Evolutionary conservation across 2,888 invertebrate genomes (phyloP).

Genomic region (Tiliacea aurago): DNA sequence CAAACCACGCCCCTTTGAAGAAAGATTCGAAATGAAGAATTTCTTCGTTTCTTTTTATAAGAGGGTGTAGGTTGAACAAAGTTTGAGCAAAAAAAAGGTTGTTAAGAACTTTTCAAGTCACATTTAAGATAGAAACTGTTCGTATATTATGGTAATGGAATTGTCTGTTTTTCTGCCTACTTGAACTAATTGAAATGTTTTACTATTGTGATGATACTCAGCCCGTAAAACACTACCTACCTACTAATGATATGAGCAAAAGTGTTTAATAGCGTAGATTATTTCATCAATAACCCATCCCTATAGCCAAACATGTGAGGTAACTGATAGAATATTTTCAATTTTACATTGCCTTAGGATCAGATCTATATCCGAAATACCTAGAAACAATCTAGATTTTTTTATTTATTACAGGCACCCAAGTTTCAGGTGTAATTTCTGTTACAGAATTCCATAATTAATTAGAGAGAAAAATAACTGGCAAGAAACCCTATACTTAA

Average conservation of each 20-base stretch:
- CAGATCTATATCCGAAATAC: not conserved
- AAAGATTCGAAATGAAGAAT: conserved; percentile 5
- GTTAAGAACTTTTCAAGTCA: conserved; percentile 41
- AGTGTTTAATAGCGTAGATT: too few species aligned
- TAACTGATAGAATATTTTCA: too few species aligned
- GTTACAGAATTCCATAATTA: too few species aligned
- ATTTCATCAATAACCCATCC: too few species aligned
- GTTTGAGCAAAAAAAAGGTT: conserved; percentile 34
- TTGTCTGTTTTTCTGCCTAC: conserved; percentile 20
- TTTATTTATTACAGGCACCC: not conserved
- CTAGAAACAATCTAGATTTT: not conserved
- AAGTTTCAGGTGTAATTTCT: too few species aligned
- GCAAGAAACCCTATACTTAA: not conserved
- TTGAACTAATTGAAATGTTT: conserved; percentile 16
- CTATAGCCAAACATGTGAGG: too few species aligned
- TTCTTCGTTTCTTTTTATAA: conserved; percentile 19
- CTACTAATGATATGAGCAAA: too few species aligned
- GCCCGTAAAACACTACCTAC: too few species aligned
- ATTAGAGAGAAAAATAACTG: too few species aligned
- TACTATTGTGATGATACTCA: not conserved
- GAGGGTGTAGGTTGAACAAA: conserved; percentile 15
- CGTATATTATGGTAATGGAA: conserved; percentile 14
- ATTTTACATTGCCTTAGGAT: not conserved
- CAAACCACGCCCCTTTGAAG: conserved; percentile 18
- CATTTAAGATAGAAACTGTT: conserved; percentile 24